Evolutionary conservation across 2,113 vertebrate species (phyloP), one percentile per base, ranked within the genome.

Genomic region (Dicentrarchus labrax): DNA sequence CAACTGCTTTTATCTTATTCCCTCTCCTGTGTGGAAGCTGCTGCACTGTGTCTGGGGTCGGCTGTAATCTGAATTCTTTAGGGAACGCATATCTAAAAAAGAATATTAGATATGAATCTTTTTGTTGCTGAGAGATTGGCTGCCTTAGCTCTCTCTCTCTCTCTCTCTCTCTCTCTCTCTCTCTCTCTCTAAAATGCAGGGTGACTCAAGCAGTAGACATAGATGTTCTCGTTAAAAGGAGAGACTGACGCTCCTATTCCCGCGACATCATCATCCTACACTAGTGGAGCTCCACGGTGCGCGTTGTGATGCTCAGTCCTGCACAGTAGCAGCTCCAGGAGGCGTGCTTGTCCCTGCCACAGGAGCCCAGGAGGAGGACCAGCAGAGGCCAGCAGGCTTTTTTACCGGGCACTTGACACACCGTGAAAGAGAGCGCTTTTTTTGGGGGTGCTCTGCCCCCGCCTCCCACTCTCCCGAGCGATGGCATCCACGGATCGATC

Each of bases 401-500:
- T 21, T 53, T 24, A 84, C 83, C 84, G 72, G 89, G 41, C 72
- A 54, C 79, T 72, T 75, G 83, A 82, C 85, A 76, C 80, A 67
- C 80, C 72, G 78, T 43, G 51, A 75, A 72, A 67, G 45, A 78
- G 70, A 77, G 76, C 83, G 82, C 86, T 4, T 79, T 80, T 54
- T 76, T 22, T 8, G 56, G 74, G 84, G 43, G 75, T 21, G 76
- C 74, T 84, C 43, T 83, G n/a, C 69, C 57, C 76, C 64, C 30
- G 30, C 86, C 65, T 78, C 80, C n/a, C 13, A 56, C 50, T 66
- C 60, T 67, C 82, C 13, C 19, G 53, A 84, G 87, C 87, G 73
- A 95, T 95, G 95, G 89, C 84, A 92, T 89, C 86, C 69, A 77
- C 61, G 85, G 88, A 93, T 85, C 90, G 81, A 91, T 93, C 92